Percentiles rank a stretch among this genome's conserved stretches.
These are phyloP conservation scores for Tuberolachnus salignus DNA, from an alignment of 2,888 invertebrate species.

Conservation along the genomic window DNA sequence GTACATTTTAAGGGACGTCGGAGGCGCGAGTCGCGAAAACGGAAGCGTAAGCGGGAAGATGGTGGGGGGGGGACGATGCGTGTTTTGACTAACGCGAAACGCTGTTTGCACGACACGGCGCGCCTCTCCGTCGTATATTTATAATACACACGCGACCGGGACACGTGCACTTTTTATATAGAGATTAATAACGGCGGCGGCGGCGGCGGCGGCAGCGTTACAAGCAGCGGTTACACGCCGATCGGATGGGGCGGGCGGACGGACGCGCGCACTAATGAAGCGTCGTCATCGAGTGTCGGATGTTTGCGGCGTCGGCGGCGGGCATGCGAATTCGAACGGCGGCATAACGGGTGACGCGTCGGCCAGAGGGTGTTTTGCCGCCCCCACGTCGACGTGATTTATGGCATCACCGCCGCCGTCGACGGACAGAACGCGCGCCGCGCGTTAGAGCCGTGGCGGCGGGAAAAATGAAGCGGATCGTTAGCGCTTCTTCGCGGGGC, in stretches of 20 bases:
- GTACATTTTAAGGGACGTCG: not conserved
- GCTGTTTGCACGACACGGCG: not conserved
- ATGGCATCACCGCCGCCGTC: conserved; percentile 39
- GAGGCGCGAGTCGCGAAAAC: not conserved
- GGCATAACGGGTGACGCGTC: conserved; percentile 29
- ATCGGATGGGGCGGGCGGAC: not conserved
- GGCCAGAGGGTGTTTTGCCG: conserved; percentile 19
- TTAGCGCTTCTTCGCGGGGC: conserved; percentile 56
- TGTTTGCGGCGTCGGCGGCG: conserved; percentile 39
- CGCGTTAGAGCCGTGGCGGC: conserved; percentile 20
- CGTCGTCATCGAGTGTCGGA: conserved; percentile 57
- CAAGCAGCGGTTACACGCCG: conserved; percentile 51
- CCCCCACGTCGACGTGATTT: conserved; percentile 50
- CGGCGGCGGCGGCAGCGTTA: conserved; percentile 31
- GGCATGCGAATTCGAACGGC: not conserved
- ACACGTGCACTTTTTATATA: conserved; percentile 54
- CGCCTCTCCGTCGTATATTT: too few species aligned
- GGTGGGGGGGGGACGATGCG: too few species aligned
- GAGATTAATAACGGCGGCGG: conserved; percentile 47
- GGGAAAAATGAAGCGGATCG: conserved; percentile 56
- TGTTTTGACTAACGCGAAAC: conserved; percentile 40
- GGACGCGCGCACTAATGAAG: conserved; percentile 52
- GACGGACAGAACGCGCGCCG: conserved; percentile 15
- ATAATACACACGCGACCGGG: conserved; percentile 27
- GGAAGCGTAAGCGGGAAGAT: too few species aligned